These are phyloP conservation scores for Sminthopsis crassicaudata DNA, from an alignment of 2,113 vertebrate species.

Conservation along the genomic window DNA sequence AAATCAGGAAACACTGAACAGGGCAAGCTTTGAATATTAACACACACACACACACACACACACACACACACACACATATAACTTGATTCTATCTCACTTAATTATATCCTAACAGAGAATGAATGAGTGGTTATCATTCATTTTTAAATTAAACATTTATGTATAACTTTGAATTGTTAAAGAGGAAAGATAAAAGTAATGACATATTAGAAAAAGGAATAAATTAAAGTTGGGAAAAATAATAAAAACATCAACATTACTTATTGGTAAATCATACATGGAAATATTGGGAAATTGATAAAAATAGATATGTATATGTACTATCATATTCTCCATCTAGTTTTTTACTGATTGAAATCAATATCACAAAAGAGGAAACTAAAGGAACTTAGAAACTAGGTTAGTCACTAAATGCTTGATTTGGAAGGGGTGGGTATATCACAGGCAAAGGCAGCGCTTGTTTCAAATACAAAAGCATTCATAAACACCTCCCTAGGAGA, in stretches of 20 bases:
- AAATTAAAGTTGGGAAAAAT: neutral
- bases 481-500: neutral
- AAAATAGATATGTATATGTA: neutral
- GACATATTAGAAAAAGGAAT: neutral
- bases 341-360: neutral
- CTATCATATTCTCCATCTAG: neutral
- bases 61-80: no score
- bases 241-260: neutral
- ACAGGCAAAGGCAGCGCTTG: neutral
- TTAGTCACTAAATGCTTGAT: neutral
- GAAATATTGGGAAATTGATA: neutral
- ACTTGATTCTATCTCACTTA: neutral
- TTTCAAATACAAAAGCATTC: neutral
- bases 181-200: neutral
- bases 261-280: neutral
- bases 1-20: neutral
- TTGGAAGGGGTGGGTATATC: neutral
- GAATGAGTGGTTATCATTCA: neutral
- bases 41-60: neutral
- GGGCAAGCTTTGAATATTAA: neutral
- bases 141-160: neutral
- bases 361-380: neutral
- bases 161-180: neutral
- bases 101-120: neutral
- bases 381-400: neutral